These are phyloP conservation scores for Drosophila miranda DNA, from an alignment of 1,140 invertebrate genomes.

Conservation along the genomic window DNA sequence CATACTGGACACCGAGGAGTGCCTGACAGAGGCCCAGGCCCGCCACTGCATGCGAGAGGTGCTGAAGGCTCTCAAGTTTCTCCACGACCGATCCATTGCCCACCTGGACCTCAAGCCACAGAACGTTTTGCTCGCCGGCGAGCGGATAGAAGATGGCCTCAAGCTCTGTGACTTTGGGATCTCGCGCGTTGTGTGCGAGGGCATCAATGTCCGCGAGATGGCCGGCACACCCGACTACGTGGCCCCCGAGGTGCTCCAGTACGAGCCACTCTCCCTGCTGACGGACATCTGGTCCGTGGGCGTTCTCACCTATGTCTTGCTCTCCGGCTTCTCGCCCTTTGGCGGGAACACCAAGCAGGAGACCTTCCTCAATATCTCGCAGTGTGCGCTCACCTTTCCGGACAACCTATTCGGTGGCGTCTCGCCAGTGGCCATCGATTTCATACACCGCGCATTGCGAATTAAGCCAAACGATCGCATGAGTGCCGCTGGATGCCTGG, in stretches of 20 bases:
- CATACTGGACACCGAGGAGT: no score
- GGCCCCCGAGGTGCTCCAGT: slow-evolving; percentile 89
- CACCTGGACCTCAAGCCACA: no score
- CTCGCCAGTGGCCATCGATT: slow-evolving; percentile 91
- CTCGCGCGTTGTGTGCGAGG: no score
- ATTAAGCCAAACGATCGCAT: slow-evolving; percentile 90
- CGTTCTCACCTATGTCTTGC: slow-evolving; percentile 94
- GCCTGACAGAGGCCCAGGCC: no score
- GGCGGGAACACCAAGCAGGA: slow-evolving; percentile 97
- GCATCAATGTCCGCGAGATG: slow-evolving; percentile 96
- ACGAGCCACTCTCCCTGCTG: slow-evolving; percentile 94
- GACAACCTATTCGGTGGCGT: no score
- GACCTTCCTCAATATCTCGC: slow-evolving; percentile 96
- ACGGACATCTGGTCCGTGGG: slow-evolving; percentile 99
- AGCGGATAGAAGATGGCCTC: no score
- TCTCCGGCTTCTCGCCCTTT: slow-evolving; percentile 96
- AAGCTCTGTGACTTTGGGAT: no score
- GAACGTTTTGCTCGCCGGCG: no score
- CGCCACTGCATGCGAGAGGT: no score
- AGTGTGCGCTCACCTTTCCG: slow-evolving; percentile 95
- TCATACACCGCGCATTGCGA: slow-evolving; percentile 92
- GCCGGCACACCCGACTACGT: slow-evolving; percentile 97
- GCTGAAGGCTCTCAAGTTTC: no score
- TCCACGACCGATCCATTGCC: no score
- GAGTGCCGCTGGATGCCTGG: slow-evolving; percentile 85